Evolutionary conservation across 2,113 vertebrate genomes (phyloP), one percentile per base, ranked within the genome.

Genomic region (Dermatemys mawii): DNA sequence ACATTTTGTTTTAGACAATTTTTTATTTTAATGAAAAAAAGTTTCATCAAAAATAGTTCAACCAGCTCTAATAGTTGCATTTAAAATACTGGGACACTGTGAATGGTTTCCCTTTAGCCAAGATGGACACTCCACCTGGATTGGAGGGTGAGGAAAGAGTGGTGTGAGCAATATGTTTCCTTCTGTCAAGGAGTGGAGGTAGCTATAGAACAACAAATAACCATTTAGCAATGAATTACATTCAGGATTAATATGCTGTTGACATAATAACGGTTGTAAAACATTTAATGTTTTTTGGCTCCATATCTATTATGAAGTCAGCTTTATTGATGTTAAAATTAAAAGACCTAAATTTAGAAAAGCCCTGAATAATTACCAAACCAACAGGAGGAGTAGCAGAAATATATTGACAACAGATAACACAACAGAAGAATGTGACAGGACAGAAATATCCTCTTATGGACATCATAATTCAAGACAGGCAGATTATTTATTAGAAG

Each of bases 201-300:
- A 67, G 95, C 93, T 88, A 92, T 88, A 95, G 91, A 95, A 93
- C 9, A 94, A 81, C 29, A 90, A 90, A 95, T 92, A 73, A 92
- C 92, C 63, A 1, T 44, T 63, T 75, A 84, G 48, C 81, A 60
- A 86, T 95, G 96, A 97, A 95, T 41, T 27, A 13, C 27, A 89
- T 86, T 97, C 93, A 73, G 41, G 97, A 84, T 96, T 96, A 96
- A 84, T 81, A 95, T 48, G 32, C 35, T 63, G 91, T 48, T 91
- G 80, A 91, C 53, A 95, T 83, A 95, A 93, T 63, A 54, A 81
- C 57, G 78, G 22, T n/a, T 50, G 24, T 84, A 94, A 97, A 96
- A 86, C 82, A 96, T 76, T 94, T 89, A 86, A 90, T 95, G 57
- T 90, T 97, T 91, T 91, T 73, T 96, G 82, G 84, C 87, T 89